These are phyloP conservation scores for Butorides virescens DNA, from an alignment of 2,113 vertebrate genomes.

Conservation along the genomic window DNA sequence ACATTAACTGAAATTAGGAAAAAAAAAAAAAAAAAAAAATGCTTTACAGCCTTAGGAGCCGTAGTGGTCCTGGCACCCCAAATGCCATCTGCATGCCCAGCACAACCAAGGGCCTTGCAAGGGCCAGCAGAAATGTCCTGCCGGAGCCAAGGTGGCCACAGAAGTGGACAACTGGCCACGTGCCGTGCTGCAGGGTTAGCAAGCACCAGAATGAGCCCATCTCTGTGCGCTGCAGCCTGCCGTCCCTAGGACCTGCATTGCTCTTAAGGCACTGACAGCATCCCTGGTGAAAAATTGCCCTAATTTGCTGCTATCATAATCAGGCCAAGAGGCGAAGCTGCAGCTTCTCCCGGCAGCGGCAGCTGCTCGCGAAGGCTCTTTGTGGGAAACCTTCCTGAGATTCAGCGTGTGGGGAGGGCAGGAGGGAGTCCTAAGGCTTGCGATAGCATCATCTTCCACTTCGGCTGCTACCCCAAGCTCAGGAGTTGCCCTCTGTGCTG, in stretches of 20 bases:
- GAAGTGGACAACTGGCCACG: accelerated
- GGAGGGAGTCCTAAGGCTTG: not conserved
- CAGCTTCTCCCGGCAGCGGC: not conserved
- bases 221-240: not conserved
- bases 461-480: not conserved
- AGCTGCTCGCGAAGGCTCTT: not conserved
- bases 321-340: not conserved
- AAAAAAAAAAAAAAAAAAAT: too few species aligned
- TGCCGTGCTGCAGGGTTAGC: not conserved
- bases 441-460: not conserved
- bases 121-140: not conserved
- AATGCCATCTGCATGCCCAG: not conserved
- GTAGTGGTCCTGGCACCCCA: not conserved
- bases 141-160: accelerated
- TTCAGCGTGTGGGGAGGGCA: accelerated
- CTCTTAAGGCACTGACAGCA: not conserved
- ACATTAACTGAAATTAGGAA: not conserved
- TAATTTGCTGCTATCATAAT: conserved; percentile 32
- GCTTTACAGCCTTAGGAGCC: not conserved
- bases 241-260: not conserved
- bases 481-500: not conserved
- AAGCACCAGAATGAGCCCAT: not conserved
- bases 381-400: not conserved
- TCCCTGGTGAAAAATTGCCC: conserved; percentile 13
- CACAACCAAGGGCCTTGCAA: not conserved